phyloP scores from a whole-genome alignment of 2,113 vertebrate genomes.

The Colaptes auratus region DNA sequence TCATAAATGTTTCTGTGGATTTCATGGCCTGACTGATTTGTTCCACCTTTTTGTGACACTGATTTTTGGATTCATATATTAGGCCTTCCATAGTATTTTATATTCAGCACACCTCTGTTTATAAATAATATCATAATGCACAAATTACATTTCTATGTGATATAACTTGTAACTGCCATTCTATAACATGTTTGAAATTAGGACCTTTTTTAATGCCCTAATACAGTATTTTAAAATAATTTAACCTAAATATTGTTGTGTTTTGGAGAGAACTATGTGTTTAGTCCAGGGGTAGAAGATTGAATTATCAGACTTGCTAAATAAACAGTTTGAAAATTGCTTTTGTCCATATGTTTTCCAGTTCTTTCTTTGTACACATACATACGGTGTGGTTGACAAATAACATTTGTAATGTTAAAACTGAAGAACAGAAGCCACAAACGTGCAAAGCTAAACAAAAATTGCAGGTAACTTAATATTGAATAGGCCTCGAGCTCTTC shows the following conservation, averaged over 20 bases:
- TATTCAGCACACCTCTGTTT: background rate
- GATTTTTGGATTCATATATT: constrained; percentile 37
- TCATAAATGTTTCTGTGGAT: background rate
- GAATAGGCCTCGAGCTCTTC: background rate
- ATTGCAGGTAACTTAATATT: background rate
- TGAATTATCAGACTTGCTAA: background rate
- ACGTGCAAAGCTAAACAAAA: background rate
- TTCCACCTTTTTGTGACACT: background rate
- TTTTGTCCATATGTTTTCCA: background rate
- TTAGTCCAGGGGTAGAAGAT: background rate
- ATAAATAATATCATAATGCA: background rate
- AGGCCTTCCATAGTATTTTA: background rate
- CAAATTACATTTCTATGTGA: background rate
- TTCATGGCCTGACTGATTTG: background rate
- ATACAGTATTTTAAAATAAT: background rate
- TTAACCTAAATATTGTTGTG: background rate
- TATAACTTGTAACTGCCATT: background rate
- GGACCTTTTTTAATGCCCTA: background rate
- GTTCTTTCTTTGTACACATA: background rate
- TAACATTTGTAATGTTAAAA: background rate
- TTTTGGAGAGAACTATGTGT: background rate
- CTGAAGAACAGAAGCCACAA: background rate
- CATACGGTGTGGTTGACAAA: background rate
- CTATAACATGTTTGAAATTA: background rate
- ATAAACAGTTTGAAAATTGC: background rate